Evolutionary conservation across 2,888 invertebrate genomes (phyloP), one percentile per base, ranked within the genome.

Genomic region (Nomada fucata): DNA sequence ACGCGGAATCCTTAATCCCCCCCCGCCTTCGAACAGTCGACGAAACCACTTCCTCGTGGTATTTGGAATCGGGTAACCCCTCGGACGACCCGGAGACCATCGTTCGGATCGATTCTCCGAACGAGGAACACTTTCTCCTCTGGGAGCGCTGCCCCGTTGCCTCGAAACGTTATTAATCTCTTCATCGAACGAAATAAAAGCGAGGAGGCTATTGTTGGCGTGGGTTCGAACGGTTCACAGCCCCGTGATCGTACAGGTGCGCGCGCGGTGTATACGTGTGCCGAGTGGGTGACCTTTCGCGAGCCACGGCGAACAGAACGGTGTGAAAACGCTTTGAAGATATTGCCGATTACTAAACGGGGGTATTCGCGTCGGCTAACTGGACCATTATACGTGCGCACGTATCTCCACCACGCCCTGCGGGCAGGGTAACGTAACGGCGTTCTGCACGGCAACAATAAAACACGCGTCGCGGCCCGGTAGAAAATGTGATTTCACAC

Each of bases 121-220:
- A 36, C 36, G 60, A 26, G 57, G 72, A 73, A 70, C 79, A 87
- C 86, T 87, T 87, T 87, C 86, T 83, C 86, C 75, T 53, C 50
- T 79, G 55, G 83, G 81, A 79, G 36, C 7, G 36, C 36, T 77
- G 80, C 72, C 26, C 60, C 67, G 76, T 70, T 36, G 36, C 36
- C 36, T 36, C 36, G 85, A 68, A 83, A 83, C 85, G 65, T 87
- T 87, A 87, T 87, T 87, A 87, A 87, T 87, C 86, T 86, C 83
- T 85, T 85, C 79, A 87, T 87, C 86, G 85, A 59, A 15, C 74
- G 76, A 76, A 80, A 74, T 83, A 80, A 79, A 83, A 78, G 72
- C 67, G 77, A 64, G 67, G 50, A 44, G 82, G 65, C 82, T 59
- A 83, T 83, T 83, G 83, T 83, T 82, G 69, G 59, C 73, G 63